Evolutionary conservation across 2,113 vertebrate species (phyloP).

Genomic region (Puma concolor): DNA sequence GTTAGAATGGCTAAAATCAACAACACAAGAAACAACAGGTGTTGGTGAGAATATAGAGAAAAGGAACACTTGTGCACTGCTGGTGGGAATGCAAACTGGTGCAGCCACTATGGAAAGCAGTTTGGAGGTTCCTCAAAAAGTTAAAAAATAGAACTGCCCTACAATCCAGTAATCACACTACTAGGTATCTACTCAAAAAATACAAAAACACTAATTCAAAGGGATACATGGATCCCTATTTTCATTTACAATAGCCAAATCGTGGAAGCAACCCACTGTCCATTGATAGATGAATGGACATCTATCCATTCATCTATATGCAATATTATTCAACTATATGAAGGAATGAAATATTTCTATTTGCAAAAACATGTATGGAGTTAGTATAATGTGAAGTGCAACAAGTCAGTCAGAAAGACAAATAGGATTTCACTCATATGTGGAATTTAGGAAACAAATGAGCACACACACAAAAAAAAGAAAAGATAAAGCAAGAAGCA

Average conservation of each 20-base stretch:
- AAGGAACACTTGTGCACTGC: neutral
- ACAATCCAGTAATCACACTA: neutral
- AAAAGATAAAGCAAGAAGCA: neutral
- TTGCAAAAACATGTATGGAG: neutral
- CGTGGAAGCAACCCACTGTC: neutral
- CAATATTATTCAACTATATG: neutral
- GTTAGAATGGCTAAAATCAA: neutral
- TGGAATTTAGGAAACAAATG: neutral
- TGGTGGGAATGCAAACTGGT: neutral
- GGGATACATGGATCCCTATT: neutral
- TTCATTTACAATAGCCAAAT: neutral
- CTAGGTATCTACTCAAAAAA: neutral
- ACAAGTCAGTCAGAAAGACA: neutral
- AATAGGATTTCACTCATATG: neutral
- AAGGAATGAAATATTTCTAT: neutral
- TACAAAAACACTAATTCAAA: neutral
- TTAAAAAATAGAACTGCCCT: neutral
- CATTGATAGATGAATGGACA: neutral
- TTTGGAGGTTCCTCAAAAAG: neutral
- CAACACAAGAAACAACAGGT: neutral
- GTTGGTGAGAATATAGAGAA: neutral
- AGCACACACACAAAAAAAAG: neutral
- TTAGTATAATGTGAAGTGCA: neutral
- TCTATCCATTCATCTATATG: too few relatives aligned
- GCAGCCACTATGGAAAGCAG: neutral